Evolutionary conservation across 2,113 vertebrate species (phyloP).

Genomic region (Hippocampus abdominalis): DNA sequence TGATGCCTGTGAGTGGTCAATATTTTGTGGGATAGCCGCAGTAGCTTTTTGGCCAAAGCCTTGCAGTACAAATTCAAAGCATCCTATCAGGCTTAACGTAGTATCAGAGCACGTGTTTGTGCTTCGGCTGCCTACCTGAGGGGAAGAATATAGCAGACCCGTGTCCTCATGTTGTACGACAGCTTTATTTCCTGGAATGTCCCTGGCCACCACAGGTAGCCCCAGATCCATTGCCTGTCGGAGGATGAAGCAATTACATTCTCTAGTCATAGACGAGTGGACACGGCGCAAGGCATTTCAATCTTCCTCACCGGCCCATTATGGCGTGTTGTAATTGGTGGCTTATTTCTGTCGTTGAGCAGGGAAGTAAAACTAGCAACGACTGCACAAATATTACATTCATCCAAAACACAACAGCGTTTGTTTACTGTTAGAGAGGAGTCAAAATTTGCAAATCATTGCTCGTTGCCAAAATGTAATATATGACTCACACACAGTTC

Average conservation of each 20-base stretch:
- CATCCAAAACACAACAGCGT: background rate
- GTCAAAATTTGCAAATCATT: background rate
- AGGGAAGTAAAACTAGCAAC: background rate
- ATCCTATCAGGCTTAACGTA: background rate
- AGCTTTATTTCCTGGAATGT: conserved; percentile 87
- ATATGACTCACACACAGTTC: background rate
- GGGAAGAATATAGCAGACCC: conserved; percentile 82
- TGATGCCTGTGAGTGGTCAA: conserved; percentile 1
- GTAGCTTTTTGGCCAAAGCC: background rate
- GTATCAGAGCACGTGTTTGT: conserved; percentile 2
- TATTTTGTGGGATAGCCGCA: conserved; percentile 8
- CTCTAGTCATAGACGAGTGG: too few relatives aligned
- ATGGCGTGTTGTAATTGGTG: background rate
- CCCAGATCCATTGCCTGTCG: conserved; percentile 88
- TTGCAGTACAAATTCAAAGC: background rate
- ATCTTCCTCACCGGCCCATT: background rate
- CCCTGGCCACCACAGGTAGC: conserved; percentile 82
- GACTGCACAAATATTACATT: background rate
- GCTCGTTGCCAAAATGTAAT: background rate
- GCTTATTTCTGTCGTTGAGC: background rate
- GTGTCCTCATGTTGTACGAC: conserved; percentile 80
- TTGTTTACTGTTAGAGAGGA: background rate
- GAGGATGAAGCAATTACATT: conserved; percentile 15
- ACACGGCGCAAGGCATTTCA: background rate
- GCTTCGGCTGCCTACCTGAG: conserved; percentile 73